Conservation (phyloP, 1,140 invertebrate genomes). For the Drosophila pectinifera region DNA sequence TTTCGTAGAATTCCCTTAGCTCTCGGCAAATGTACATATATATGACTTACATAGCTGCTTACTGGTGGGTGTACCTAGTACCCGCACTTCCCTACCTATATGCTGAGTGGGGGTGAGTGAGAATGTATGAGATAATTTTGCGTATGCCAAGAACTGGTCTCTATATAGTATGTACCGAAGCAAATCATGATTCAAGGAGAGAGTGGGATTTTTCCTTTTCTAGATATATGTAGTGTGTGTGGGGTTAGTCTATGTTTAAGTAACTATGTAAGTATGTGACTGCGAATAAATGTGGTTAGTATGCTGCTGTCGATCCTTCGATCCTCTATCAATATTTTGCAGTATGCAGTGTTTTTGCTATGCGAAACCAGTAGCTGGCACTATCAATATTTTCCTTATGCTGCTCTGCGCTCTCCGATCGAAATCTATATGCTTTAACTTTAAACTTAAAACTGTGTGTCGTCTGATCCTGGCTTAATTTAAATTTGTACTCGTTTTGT, state of each 20-base stretch:
- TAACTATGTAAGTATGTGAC: conserved; percentile 48
- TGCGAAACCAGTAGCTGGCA: conserved; percentile 76
- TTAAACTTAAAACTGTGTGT: conserved; percentile 41
- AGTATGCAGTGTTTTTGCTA: conserved; percentile 40
- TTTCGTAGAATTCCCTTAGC: conserved; percentile 45
- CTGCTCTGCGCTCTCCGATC: conserved; percentile 20
- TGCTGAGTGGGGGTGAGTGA: conserved; percentile 47
- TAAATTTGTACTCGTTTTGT: conserved; percentile 83
- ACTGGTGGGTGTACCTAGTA: conserved; percentile 47
- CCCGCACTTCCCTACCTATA: conserved; percentile 37
- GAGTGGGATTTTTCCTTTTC: conserved; percentile 27
- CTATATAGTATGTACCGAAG: conserved; percentile 23
- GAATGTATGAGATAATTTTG: conserved; percentile 45
- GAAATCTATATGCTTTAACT: conserved; percentile 30
- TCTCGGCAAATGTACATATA: conserved; percentile 16
- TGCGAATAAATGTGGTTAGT: conserved; percentile 54
- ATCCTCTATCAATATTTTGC: conserved; percentile 46
- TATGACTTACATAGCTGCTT: conserved; percentile 39
- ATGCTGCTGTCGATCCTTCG: conserved; percentile 24
- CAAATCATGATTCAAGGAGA: conserved; percentile 42
- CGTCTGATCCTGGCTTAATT: conserved; percentile 60
- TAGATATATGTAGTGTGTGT: conserved; percentile 38
- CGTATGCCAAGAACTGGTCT: conserved; percentile 28
- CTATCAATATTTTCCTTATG: conserved; percentile 51
- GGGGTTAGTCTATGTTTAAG: conserved; percentile 50